These are phyloP conservation scores for Sciurus carolinensis DNA, from an alignment of 2,797 vertebrate species.

Conservation along the genomic window DNA sequence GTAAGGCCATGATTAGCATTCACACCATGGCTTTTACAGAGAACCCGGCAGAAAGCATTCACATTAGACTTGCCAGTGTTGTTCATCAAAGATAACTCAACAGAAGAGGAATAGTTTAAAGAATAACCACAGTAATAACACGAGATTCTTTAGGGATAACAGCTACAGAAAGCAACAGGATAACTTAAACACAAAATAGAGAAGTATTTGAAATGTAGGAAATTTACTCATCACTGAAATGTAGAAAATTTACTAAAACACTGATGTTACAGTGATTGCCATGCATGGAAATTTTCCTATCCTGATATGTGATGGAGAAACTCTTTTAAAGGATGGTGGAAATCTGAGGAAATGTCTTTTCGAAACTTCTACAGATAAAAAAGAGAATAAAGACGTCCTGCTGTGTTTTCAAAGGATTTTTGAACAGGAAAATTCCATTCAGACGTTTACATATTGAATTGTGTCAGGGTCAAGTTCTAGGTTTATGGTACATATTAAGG, in stretches of 20 bases:
- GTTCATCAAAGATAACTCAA: not conserved
- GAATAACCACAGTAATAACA: not conserved
- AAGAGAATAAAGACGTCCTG: not conserved
- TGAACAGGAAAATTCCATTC: not conserved
- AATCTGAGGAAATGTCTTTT: not conserved
- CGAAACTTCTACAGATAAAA: conserved; percentile 36
- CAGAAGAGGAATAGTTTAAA: conserved; percentile 15
- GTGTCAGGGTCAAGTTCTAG: not conserved
- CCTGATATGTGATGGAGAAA: not conserved
- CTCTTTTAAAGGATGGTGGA: not conserved
- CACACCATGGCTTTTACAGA: not conserved
- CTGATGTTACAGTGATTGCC: not conserved
- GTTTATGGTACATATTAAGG: not conserved
- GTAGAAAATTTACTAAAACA: conserved; percentile 14
- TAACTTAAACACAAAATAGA: not conserved
- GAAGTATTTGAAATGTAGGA: not conserved
- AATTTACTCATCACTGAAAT: conserved; percentile 2
- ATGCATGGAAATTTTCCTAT: not conserved
- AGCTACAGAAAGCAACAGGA: not conserved
- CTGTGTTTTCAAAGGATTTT: not conserved
- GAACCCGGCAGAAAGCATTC: not conserved
- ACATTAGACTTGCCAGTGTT: not conserved
- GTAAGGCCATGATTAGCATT: not conserved
- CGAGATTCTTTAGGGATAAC: not conserved
- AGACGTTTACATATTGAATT: not conserved